Evolutionary conservation across 2,113 vertebrate species (phyloP).

Genomic region (Trichechus manatus): DNA sequence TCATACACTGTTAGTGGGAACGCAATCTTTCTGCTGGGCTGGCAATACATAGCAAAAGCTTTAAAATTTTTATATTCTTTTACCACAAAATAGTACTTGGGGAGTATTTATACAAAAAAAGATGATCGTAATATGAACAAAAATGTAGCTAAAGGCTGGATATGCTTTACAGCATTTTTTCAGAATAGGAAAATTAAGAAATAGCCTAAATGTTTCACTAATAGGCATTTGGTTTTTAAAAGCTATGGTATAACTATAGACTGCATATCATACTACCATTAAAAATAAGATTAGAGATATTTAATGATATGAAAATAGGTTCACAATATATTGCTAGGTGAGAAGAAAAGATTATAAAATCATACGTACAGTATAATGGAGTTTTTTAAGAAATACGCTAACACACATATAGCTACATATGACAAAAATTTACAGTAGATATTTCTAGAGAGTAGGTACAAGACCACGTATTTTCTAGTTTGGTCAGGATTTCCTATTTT

Average conservation of each 20-base stretch:
- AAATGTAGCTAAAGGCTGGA: background rate
- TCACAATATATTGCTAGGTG: background rate
- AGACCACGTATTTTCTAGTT: background rate
- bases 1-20: background rate
- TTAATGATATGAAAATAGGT: constrained; percentile 4
- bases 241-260: background rate
- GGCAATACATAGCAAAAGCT: background rate
- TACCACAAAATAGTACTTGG: background rate
- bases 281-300: constrained; percentile 25
- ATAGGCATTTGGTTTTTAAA: background rate
- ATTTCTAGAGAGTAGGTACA: background rate
- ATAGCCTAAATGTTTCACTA: background rate
- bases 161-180: constrained; percentile 6
- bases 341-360: background rate
- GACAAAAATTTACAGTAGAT: background rate
- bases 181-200: constrained; percentile 55
- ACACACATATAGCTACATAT: background rate
- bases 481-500: constrained; percentile 15
- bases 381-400: background rate
- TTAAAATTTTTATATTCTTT: background rate
- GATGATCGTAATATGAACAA: background rate
- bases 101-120: background rate
- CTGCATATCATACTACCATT: background rate
- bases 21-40: background rate
- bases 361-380: background rate